These are phyloP conservation scores for Dastarcus helophoroides DNA, from an alignment of 2,888 invertebrate species.

Conservation along the genomic window DNA sequence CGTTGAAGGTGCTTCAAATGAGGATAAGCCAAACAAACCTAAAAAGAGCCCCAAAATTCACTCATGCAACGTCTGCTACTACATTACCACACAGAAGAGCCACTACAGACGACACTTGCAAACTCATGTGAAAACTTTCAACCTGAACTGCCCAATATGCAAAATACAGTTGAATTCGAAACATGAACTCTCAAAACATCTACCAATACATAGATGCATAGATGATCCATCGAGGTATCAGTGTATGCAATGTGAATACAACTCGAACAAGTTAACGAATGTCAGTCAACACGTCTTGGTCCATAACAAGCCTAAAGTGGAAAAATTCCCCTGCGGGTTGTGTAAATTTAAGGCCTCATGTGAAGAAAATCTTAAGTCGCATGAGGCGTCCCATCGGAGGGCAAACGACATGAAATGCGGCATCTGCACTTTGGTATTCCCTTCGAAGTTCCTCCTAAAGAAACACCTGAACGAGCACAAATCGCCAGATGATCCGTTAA, in stretches of 20 bases:
- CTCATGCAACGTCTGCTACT: constrained; percentile 8
- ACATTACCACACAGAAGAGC: constrained; percentile 8
- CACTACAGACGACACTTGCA: constrained; percentile 9
- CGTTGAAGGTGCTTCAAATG: no score
- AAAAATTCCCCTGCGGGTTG: constrained; percentile 4
- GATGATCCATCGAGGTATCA: constrained; percentile 4
- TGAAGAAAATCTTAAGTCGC: constrained; percentile 4
- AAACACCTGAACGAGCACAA: constrained; percentile 8
- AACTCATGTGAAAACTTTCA: constrained; percentile 7
- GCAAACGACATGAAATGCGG: constrained; percentile 7
- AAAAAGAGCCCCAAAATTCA: no score
- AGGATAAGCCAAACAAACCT: no score
- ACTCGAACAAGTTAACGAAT: constrained; percentile 10
- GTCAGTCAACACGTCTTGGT: constrained; percentile 9
- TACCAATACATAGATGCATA: constrained; percentile 6
- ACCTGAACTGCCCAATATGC: constrained; percentile 6
- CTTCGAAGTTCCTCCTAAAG: constrained; percentile 3
- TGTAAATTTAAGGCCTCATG: constrained; percentile 8
- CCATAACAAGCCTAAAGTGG: constrained; percentile 7
- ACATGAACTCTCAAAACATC: constrained; percentile 6
- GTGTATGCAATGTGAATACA: constrained; percentile 8
- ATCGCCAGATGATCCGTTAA: constrained; percentile 4
- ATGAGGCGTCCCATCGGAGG: constrained; percentile 5
- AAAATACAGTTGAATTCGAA: constrained; percentile 6
- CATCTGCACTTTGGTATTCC: constrained; percentile 6